These are phyloP conservation scores for Apis laboriosa DNA, from an alignment of 1,140 invertebrate species.

Conservation along the genomic window DNA sequence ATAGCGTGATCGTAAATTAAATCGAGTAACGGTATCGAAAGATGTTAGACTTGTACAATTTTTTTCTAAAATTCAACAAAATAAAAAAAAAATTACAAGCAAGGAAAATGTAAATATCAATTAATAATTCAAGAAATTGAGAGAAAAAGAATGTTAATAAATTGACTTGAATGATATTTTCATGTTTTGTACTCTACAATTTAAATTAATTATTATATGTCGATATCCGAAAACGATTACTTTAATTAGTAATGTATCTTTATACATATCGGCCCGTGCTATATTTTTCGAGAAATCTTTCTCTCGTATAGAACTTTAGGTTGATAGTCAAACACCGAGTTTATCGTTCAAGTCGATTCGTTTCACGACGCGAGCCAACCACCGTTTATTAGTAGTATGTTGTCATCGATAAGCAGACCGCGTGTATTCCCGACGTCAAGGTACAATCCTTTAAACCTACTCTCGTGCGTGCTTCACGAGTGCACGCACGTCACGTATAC, in stretches of 20 bases:
- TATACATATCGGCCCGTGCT: no score
- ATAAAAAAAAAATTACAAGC: not conserved
- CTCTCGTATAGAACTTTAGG: not conserved
- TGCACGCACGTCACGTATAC: slow-evolving; percentile 59
- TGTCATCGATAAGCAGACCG: slow-evolving; percentile 38
- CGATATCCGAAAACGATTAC: no score
- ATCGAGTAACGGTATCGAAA: no score
- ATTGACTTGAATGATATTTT: not conserved
- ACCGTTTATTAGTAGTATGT: slow-evolving; percentile 41
- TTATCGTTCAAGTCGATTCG: slow-evolving; percentile 39
- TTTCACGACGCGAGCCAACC: slow-evolving; percentile 39
- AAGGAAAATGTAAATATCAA: no score
- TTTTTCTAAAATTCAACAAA: no score
- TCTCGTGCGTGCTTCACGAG: slow-evolving; percentile 36
- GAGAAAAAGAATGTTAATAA: not conserved
- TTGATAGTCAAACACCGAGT: not conserved
- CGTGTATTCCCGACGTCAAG: slow-evolving; percentile 13
- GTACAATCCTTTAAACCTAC: slow-evolving; percentile 28
- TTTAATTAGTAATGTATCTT: no score
- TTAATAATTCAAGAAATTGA: not conserved
- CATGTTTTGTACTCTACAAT: no score
- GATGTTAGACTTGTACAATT: no score
- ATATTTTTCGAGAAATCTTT: not conserved
- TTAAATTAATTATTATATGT: no score
- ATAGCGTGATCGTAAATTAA: no score